phyloP scores from a whole-genome alignment of 2,113 vertebrate genomes.

The Phrynosoma blainvillii region DNA sequence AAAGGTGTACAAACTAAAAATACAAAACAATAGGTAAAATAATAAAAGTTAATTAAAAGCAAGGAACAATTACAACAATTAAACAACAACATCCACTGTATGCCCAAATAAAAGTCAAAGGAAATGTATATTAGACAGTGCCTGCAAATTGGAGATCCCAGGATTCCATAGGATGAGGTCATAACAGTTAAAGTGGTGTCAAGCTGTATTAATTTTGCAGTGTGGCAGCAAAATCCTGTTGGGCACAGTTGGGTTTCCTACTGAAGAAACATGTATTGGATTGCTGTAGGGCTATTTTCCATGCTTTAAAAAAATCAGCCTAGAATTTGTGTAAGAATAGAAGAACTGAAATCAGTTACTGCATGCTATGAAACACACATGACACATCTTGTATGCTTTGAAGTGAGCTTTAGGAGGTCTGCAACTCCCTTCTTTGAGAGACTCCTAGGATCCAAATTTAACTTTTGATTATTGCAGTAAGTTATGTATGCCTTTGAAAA shows the following conservation, averaged over 20 bases:
- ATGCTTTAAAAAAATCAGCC: background rate
- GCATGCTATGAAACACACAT: background rate
- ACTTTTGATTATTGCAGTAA: no score
- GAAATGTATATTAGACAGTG: no score
- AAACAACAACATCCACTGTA: no score
- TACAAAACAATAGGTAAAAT: no score
- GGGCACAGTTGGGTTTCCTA: background rate
- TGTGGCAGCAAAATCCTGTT: background rate
- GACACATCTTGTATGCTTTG: background rate
- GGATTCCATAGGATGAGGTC: no score
- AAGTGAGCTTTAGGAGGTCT: background rate
- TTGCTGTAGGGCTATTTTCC: background rate
- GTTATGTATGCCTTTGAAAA: background rate
- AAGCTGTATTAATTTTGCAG: no score
- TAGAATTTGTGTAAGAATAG: background rate
- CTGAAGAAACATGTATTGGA: background rate
- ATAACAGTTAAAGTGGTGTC: no score
- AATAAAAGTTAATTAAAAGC: no score
- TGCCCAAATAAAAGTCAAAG: no score
- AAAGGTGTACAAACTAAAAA: no score
- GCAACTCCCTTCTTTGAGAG: background rate
- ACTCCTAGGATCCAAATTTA: background rate
- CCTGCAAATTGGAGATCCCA: no score
- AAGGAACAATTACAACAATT: no score
- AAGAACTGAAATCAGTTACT: background rate